Percentiles rank a stretch among this genome's conserved stretches.
phyloP scores from a whole-genome alignment of 2,113 vertebrate species.

The Pyxicephalus adspersus region DNA sequence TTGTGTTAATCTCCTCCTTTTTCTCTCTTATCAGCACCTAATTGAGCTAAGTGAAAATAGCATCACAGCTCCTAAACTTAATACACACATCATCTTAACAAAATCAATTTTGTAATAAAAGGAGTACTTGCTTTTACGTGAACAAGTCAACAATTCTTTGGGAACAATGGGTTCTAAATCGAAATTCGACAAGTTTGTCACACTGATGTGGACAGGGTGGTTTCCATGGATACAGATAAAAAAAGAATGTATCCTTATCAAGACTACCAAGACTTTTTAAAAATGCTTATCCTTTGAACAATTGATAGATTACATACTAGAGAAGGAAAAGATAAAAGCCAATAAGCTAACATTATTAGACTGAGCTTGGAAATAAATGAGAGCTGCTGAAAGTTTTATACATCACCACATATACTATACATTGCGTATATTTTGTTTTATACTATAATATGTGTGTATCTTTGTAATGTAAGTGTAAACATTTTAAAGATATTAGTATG shows the following conservation, averaged over 20 bases:
- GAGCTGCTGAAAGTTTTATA: conserved; percentile 29
- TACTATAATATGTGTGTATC: neutral
- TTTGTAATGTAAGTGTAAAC: no score
- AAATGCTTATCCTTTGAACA: conserved; percentile 44
- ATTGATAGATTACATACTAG: conserved; percentile 36
- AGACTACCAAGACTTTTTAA: conserved; percentile 5
- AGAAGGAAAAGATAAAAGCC: conserved; percentile 17
- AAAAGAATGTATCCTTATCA: conserved; percentile 9
- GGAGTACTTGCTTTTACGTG: conserved; percentile 3
- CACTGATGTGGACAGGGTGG: conserved; percentile 42
- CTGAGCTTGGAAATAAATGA: neutral
- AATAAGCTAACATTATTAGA: neutral
- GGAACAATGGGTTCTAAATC: conserved; percentile 46
- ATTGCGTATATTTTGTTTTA: neutral
- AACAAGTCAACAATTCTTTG: conserved; percentile 25
- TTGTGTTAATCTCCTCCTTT: conserved; percentile 36
- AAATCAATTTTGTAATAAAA: conserved; percentile 51
- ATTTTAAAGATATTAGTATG: no score
- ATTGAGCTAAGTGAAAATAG: conserved; percentile 49
- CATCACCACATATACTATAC: neutral
- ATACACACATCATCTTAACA: conserved; percentile 48
- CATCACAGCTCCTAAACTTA: conserved; percentile 38
- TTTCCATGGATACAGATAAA: conserved; percentile 51
- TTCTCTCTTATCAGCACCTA: conserved; percentile 42
- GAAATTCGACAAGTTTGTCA: conserved; percentile 46